Conservation (phyloP, 2,888 invertebrate genomes). For the Pseudoips prasinana region DNA sequence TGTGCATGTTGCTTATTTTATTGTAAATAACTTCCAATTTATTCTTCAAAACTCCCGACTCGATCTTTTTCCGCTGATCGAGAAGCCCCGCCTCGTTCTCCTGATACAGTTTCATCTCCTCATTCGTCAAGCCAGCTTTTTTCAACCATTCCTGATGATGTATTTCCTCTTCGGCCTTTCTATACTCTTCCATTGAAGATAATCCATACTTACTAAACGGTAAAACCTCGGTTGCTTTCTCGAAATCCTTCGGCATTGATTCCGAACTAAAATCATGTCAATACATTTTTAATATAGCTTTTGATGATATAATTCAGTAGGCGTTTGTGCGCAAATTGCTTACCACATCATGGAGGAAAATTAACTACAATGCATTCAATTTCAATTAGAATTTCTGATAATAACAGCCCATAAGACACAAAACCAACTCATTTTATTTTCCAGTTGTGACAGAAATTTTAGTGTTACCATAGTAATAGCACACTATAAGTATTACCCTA, state of each 20-base stretch:
- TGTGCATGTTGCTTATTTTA: conserved; percentile 52
- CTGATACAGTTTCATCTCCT: conserved; percentile 75
- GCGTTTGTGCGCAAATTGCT: conserved; percentile 1
- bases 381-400: too few relatives aligned
- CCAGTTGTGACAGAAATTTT: too few relatives aligned
- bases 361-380: too few relatives aligned
- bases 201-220: conserved; percentile 70
- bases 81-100: conserved; percentile 66
- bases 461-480: too few relatives aligned
- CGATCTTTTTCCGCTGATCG: conserved; percentile 53
- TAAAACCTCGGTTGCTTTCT: conserved; percentile 62
- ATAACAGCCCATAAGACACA: too few relatives aligned
- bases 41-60: conserved; percentile 49
- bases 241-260: conserved; percentile 62
- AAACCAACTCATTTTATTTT: too few relatives aligned
- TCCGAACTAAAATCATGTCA: conserved; percentile 51
- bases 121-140: conserved; percentile 66
- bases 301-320: not conserved
- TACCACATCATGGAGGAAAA: conserved; percentile 25
- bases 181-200: conserved; percentile 65
- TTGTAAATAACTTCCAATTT: conserved; percentile 54
- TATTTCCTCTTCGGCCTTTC: conserved; percentile 56
- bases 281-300: not conserved
- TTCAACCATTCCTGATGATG: conserved; percentile 69
- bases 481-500: too few relatives aligned